Conservation (phyloP, 2,113 vertebrate genomes). For the Chloroceryle aenea region DNA sequence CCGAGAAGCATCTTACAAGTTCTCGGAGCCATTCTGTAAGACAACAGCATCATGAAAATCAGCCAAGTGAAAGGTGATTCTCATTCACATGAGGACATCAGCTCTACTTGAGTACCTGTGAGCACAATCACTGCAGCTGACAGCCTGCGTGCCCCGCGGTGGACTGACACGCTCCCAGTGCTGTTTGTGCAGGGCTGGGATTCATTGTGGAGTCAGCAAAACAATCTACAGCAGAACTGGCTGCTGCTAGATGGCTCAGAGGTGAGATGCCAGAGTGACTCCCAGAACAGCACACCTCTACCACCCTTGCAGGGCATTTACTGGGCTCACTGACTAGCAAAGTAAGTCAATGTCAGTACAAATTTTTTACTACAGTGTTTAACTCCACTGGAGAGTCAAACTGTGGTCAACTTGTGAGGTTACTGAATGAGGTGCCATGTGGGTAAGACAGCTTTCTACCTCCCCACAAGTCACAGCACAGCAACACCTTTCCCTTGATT, state of each 20-base stretch:
- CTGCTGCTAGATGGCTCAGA: background rate
- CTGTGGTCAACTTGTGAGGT: background rate
- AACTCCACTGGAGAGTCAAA: background rate
- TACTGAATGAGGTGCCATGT: background rate
- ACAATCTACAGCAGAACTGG: background rate
- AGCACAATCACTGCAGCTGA: background rate
- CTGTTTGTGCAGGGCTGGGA: background rate
- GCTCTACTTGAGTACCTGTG: background rate
- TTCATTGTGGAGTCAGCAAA: background rate
- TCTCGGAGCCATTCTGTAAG: background rate
- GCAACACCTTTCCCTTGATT: background rate
- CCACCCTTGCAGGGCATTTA: background rate
- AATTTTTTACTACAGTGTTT: background rate
- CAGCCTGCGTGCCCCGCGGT: background rate
- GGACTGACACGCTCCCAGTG: background rate
- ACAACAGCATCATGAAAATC: background rate
- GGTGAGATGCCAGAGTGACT: background rate
- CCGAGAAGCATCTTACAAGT: background rate
- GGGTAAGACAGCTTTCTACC: background rate
- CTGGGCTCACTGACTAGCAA: background rate
- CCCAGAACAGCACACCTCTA: background rate
- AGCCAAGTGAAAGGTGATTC: background rate
- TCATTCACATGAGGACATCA: background rate
- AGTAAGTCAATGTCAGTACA: background rate
- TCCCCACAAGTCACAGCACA: background rate